These are phyloP conservation scores for Chloropsis hardwickii DNA, from an alignment of 2,113 vertebrate genomes.

Conservation along the genomic window DNA sequence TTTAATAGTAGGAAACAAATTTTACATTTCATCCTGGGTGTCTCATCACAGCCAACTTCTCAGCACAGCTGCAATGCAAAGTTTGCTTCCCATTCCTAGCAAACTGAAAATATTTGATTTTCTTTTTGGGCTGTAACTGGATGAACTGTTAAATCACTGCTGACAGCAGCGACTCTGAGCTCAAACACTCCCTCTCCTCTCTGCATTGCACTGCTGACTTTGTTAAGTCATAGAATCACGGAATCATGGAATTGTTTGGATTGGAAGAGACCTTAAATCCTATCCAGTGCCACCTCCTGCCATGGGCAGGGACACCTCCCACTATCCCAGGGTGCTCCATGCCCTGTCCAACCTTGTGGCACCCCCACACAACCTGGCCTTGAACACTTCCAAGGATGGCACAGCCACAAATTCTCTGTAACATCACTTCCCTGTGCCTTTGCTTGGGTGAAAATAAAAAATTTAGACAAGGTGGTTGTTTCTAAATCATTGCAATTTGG, in stretches of 20 bases:
- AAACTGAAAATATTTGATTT: background rate
- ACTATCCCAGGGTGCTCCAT: rapidly evolving
- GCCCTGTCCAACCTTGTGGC: rapidly evolving
- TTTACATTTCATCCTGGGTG: rapidly evolving
- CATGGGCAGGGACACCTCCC: background rate
- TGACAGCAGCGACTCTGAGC: background rate
- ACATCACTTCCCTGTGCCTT: background rate
- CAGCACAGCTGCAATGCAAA: background rate
- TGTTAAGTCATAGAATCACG: rapidly evolving
- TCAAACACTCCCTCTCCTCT: background rate
- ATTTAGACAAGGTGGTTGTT: background rate
- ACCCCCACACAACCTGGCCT: too few relatives aligned
- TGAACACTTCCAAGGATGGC: background rate
- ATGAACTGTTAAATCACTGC: background rate
- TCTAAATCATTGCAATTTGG: background rate
- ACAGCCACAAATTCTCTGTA: background rate
- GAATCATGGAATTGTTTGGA: background rate
- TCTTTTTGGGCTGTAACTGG: background rate
- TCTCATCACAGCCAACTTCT: background rate
- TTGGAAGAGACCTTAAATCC: background rate
- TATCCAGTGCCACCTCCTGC: background rate
- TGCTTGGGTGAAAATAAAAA: background rate
- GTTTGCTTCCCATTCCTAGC: background rate
- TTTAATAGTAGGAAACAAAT: background rate
- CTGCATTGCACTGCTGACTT: rapidly evolving